A percentile compares a stretch with the other conserved stretches of the same genome.
phyloP scores from a whole-genome alignment of 2,888 invertebrate species.

The Zaprionus bogoriensis region DNA sequence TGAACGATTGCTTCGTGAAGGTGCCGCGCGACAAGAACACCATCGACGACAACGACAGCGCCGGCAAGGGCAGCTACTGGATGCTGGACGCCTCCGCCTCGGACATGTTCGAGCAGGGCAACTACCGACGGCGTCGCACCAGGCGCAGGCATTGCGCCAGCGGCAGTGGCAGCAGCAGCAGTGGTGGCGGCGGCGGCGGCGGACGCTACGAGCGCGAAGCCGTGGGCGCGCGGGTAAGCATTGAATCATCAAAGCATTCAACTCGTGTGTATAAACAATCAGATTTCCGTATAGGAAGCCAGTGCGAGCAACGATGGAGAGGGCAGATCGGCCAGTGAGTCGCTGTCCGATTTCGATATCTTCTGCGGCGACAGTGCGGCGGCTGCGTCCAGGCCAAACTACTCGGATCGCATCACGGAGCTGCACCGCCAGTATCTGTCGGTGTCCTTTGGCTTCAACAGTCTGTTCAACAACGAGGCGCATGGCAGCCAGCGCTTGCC shows the following conservation, averaged over 20 bases:
- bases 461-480: conserved; percentile 71
- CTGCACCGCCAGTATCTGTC: conserved; percentile 82
- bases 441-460: conserved; percentile 81
- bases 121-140: conserved; percentile 89
- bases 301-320: conserved; percentile 42
- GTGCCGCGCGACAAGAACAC: conserved; percentile 84
- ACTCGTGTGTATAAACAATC: not conserved
- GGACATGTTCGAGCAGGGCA: conserved; percentile 95
- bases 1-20: conserved; percentile 93
- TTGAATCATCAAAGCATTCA: not conserved
- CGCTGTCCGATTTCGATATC: conserved; percentile 59
- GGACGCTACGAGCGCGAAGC: conserved; percentile 63
- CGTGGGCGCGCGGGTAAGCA: conserved; percentile 52
- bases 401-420: conserved; percentile 81
- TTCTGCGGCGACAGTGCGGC: conserved; percentile 54
- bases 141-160: conserved; percentile 83
- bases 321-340: conserved; percentile 40
- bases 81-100: conserved; percentile 90
- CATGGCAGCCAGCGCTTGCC: conserved; percentile 19
- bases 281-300: conserved; percentile 42
- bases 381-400: conserved; percentile 70
- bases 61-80: conserved; percentile 92
- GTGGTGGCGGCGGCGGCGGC: not conserved
- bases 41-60: conserved; percentile 80
- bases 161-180: conserved; percentile 17